Conservation (phyloP, 2,888 invertebrate species). For the Conchocele bisecta region DNA sequence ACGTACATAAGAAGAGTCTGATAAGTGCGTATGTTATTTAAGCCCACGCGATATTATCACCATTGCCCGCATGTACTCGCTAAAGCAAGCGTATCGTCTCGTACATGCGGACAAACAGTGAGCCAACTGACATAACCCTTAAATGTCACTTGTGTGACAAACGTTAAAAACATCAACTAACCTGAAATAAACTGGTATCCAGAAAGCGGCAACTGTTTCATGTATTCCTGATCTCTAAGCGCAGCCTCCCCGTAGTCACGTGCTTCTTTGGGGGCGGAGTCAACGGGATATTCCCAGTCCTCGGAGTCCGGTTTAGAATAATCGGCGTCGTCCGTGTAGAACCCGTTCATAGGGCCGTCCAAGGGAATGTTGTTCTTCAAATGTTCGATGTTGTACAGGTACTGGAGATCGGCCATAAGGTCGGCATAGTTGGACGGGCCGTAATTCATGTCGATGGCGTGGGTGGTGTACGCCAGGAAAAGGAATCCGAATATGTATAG, state of each 20-base stretch:
- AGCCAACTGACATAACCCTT: too few species aligned
- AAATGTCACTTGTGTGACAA: too few species aligned
- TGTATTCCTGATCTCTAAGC: slow-evolving; percentile 72
- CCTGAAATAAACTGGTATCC: slow-evolving; percentile 76
- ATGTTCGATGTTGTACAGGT: slow-evolving; percentile 59
- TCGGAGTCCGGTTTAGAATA: slow-evolving; percentile 42
- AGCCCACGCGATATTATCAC: too few species aligned
- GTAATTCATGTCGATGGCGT: too few species aligned
- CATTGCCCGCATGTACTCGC: too few species aligned
- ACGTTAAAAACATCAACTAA: too few species aligned
- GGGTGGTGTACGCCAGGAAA: slow-evolving; percentile 18
- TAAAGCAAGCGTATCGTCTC: too few species aligned
- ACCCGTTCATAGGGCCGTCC: slow-evolving; percentile 46
- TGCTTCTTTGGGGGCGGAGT: slow-evolving; percentile 42
- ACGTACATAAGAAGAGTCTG: too few species aligned
- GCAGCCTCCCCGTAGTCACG: slow-evolving; percentile 66
- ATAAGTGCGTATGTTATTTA: too few species aligned
- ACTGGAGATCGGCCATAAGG: slow-evolving; percentile 39
- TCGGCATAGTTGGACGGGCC: slow-evolving; percentile 31
- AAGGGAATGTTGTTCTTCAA: slow-evolving; percentile 48
- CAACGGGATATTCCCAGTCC: slow-evolving; percentile 49
- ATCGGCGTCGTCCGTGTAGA: slow-evolving; percentile 56
- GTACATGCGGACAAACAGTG: too few species aligned
- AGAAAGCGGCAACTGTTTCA: slow-evolving; percentile 72
- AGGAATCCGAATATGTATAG: slow-evolving; percentile 29